Evolutionary conservation across 2,797 vertebrate species (phyloP).

Genomic region (Chromobotia macracanthus): DNA sequence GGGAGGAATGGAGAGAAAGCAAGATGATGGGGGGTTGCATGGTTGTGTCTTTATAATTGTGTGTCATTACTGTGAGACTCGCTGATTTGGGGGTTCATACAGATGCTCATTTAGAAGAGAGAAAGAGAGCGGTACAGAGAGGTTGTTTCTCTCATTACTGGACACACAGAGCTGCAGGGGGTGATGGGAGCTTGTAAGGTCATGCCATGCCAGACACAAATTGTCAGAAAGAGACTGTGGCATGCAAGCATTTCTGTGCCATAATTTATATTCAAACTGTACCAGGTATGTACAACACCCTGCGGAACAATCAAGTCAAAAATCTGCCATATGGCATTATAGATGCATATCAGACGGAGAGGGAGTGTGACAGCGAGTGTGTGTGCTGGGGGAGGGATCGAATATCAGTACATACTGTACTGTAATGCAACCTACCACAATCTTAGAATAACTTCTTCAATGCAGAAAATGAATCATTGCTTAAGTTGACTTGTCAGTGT

Average conservation of each 20-base stretch:
- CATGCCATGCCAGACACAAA: slow-evolving; percentile 16
- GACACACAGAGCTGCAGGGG: slow-evolving; percentile 44
- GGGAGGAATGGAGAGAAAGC: neutral
- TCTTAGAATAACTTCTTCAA: slow-evolving; percentile 24
- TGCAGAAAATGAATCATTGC: slow-evolving; percentile 32
- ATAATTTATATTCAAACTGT: slow-evolving; percentile 36
- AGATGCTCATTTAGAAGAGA: slow-evolving; percentile 38
- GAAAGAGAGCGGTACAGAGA: slow-evolving; percentile 1
- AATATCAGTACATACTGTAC: slow-evolving; percentile 23
- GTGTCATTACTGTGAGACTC: slow-evolving; percentile 25
- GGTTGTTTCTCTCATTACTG: slow-evolving; percentile 45
- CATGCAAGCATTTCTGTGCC: slow-evolving; percentile 33
- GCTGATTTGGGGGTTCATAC: slow-evolving; percentile 40
- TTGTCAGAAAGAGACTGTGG: slow-evolving; percentile 25
- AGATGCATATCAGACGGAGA: slow-evolving; percentile 27
- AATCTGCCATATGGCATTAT: slow-evolving; percentile 39
- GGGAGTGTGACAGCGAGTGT: slow-evolving; percentile 18
- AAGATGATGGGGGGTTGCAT: slow-evolving; percentile 5
- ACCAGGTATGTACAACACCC: slow-evolving; percentile 7
- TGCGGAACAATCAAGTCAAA: slow-evolving; percentile 15
- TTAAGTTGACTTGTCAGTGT: slow-evolving; percentile 48
- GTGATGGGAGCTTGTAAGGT: slow-evolving; percentile 46
- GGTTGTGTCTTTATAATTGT: slow-evolving; percentile 23
- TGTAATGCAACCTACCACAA: slow-evolving; percentile 21
- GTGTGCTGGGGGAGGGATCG: slow-evolving; percentile 19